Evolutionary conservation across 2,888 invertebrate genomes (phyloP), one percentile per base, ranked within the genome.

Genomic region (Drosophila tanythrix): DNA sequence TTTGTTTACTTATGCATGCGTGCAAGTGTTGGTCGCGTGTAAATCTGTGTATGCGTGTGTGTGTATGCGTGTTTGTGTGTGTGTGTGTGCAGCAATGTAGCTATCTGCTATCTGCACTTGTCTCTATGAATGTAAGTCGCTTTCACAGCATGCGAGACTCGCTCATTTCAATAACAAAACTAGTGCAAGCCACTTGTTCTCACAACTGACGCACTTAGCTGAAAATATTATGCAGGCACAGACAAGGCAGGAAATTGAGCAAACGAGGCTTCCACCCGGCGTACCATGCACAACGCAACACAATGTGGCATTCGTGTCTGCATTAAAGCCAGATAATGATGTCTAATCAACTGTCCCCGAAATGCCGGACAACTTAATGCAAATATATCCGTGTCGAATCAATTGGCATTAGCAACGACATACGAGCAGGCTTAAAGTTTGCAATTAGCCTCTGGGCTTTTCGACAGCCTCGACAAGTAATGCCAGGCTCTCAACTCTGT

Each of bases 1-100:
- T 88, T 86, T 88, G 90, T 83, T 89, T 85, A 86, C 88, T 86
- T 88, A 90, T 88, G 90, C 89, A 88, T 88, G 90, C 89, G 84
- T 88, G 86, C 79, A 71, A 79, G 74, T 79, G 83, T 83, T 82
- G 85, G 69, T 70, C 73, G 59, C 70, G 66, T 33, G 25, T 53
- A 35, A 64, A 55, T 46, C 40, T 55, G 53, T 21, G 56, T 63
- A 11, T 50, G 50, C n/a, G 51, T 46, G 46, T 57, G 43, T n/a
- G 40, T 53, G 18, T 21, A n/a, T 59, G 21, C 21, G 38, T 57
- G n/a, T 21, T 15, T 10, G 38, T n/a, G n/a, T 21, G 25, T 10
- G 38, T n/a, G 21, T 33, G 58, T 75, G 48, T 70, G 52, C 59
- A 69, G 51, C 60, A 74, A 61, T 86, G n/a, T 55, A 13, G 55